Evolutionary conservation across 1,140 invertebrate species (phyloP).

Genomic region (Drosophila simulans): DNA sequence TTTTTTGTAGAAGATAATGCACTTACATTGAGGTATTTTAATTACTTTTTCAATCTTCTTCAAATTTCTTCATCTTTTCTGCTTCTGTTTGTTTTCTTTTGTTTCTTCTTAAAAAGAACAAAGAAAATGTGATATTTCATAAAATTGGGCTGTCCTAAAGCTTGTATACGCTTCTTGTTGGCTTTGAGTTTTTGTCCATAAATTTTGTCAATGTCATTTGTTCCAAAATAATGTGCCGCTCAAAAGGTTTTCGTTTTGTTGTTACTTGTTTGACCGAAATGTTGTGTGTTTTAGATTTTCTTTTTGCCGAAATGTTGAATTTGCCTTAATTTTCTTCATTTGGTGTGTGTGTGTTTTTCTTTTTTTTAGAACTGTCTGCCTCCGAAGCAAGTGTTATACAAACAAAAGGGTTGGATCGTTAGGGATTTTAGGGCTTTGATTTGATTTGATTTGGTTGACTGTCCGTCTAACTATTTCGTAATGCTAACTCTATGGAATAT

Average conservation of each 20-base stretch:
- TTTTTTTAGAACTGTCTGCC: constrained; percentile 38
- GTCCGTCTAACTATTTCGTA: constrained; percentile 20
- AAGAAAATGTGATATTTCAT: constrained; percentile 41
- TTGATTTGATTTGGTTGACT: constrained; percentile 5
- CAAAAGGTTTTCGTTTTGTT: constrained; percentile 46
- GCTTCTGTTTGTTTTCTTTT: constrained; percentile 35
- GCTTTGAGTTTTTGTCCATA: constrained; percentile 34
- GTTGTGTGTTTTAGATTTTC: constrained; percentile 36
- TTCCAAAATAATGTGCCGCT: constrained; percentile 43
- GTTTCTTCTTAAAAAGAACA: constrained; percentile 32
- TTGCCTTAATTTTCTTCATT: constrained; percentile 34
- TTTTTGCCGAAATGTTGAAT: constrained; percentile 77
- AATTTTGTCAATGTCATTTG: constrained; percentile 24
- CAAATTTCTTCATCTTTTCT: constrained; percentile 55
- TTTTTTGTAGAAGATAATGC: constrained; percentile 78
- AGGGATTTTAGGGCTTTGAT: not conserved
- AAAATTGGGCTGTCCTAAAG: constrained; percentile 47
- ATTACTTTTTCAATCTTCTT: constrained; percentile 83
- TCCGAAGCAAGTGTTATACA: constrained; percentile 71
- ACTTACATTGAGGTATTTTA: constrained; percentile 83
- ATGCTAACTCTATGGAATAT: constrained; percentile 51
- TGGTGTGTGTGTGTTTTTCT: not conserved
- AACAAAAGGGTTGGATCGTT: constrained; percentile 51
- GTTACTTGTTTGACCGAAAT: constrained; percentile 47
- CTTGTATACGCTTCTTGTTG: constrained; percentile 51